Evolutionary conservation across 2,113 vertebrate genomes (phyloP), one percentile per base, ranked within the genome.

Genomic region (Tyto alba): DNA sequence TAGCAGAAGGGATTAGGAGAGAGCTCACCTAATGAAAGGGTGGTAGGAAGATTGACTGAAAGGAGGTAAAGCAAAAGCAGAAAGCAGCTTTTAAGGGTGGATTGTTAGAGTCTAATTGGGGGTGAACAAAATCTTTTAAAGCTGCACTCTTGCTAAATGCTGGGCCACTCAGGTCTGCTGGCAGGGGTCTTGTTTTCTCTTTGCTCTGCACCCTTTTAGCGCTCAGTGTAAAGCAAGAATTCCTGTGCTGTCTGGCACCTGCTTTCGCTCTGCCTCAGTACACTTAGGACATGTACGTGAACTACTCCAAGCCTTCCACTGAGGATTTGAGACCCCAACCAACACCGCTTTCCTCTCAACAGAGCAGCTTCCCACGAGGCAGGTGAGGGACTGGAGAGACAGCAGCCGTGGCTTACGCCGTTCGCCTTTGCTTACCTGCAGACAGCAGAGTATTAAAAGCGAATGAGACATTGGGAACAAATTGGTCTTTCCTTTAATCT

Each of bases 301-400:
- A 21, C 50, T 71, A 13, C 25, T 86, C 32, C 43, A 27, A 56
- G 29, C 36, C 29, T 85, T 90, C 69, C 34, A 9, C 11, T 30
- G 8, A 55, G 62, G 52, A 30, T 85, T 18, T 69, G 50, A 77
- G 55, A 78, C 26, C 30, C 25, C 13, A 26, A 0, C 19, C 55
- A 87, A 7, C 38, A 34, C 15, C 36, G 6, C 14, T 36, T 93
- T 11, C 16, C 43, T 78, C 43, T 89, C 25, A 50, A 4, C 21
- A 40, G 36, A 62, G 14, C 38, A 59, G 12, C 16, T 79, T 50
- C 62, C 13, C 66, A 20, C 1, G 0, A 7, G 0, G 1, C 1
- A 3, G 25, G 64, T 38, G 38, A 57, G 48, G 75, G 40, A 8
- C 10, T 10, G 72, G 59, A 71, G 59, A 71, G 32, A 16, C 9